phyloP scores from a whole-genome alignment of 2,797 vertebrate species.

The Oophaga sylvatica region DNA sequence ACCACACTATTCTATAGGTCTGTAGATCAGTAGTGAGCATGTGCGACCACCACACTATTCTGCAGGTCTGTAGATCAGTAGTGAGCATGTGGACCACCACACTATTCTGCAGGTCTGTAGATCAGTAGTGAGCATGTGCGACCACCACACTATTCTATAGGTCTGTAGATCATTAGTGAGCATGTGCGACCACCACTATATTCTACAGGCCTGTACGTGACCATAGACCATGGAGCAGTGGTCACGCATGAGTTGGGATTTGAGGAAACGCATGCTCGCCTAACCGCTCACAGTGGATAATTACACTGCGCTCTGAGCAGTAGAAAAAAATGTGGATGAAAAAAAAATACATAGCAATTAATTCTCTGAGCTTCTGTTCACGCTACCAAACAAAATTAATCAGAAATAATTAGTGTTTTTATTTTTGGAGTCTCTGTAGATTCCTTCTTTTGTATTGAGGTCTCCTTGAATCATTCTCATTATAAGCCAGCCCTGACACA shows the following conservation, averaged over 20 bases:
- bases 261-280: neutral
- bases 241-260: neutral
- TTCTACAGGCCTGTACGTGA: no score
- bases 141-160: no score
- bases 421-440: conserved; percentile 58
- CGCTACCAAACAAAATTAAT: conserved; percentile 60
- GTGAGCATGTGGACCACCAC: no score
- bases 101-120: no score
- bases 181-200: no score
- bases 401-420: conserved; percentile 62
- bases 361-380: conserved; percentile 56
- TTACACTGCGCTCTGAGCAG: conserved; percentile 32
- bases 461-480: conserved; percentile 57
- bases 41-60: no score
- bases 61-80: no score
- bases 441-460: conserved; percentile 57
- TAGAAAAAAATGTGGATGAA: conserved; percentile 15
- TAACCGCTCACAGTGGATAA: conserved; percentile 30
- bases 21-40: no score
- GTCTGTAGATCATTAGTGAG: no score
- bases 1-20: no score
- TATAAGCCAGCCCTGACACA: conserved; percentile 26
- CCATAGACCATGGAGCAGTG: no score
- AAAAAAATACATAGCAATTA: conserved; percentile 55
- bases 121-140: no score